A percentile compares a stretch with the other conserved stretches of the same genome.
phyloP scores from a whole-genome alignment of 1,140 invertebrate species.

The Acyrthosiphon pisum region DNA sequence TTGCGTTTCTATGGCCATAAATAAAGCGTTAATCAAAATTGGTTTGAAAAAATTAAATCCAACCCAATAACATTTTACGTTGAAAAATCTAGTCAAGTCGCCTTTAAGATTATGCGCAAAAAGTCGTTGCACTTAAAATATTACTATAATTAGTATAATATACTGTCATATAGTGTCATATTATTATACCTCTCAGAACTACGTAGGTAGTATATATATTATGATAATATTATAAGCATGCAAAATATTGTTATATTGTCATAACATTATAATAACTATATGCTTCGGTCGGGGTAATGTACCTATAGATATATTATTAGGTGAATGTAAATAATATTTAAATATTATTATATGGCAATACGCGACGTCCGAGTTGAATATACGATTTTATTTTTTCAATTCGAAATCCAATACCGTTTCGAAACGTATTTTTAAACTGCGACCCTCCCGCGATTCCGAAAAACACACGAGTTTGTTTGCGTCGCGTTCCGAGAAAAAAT shows the following conservation, averaged over 20 bases:
- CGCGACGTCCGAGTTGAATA: neutral
- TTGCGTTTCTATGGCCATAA: too few species aligned
- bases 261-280: neutral
- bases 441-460: neutral
- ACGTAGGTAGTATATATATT: neutral
- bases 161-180: too few species aligned
- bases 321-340: neutral
- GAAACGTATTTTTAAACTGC: constrained; percentile 30
- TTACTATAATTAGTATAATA: too few species aligned
- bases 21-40: too few species aligned
- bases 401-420: neutral
- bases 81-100: neutral
- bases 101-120: neutral
- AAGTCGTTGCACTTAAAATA: too few species aligned
- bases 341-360: neutral
- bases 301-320: neutral
- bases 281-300: neutral
- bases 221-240: neutral
- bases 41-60: too few species aligned
- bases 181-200: too few species aligned
- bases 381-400: neutral
- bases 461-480: neutral
- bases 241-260: neutral
- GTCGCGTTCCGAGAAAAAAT: neutral
- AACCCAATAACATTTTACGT: too few species aligned